Evolutionary conservation across 2,797 vertebrate genomes (phyloP), one percentile per base, ranked within the genome.

Genomic region (Sebastes matsubarae): DNA sequence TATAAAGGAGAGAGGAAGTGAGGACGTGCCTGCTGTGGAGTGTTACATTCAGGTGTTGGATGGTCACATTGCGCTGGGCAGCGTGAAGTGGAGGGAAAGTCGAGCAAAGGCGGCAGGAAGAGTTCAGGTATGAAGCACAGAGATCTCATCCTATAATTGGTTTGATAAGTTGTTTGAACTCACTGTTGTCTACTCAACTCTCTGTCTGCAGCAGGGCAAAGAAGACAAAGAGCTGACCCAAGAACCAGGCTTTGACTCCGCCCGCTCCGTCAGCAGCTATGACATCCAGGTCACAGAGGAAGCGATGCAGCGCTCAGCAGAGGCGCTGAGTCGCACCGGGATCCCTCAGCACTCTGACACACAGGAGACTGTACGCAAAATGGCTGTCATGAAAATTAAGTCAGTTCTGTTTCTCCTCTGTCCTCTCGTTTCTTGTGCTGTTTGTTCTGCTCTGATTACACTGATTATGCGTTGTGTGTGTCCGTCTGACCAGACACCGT

Each of bases 361-460:
- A 0, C 77, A 85, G 75, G 94, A 93, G 86, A 93, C 92, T 1
- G 84, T 89, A 3, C 70, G 79, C 69, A 94, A 67, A 83, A 92
- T 92, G 72, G 88, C 93, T 30, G 66, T 86, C 18, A 83, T 93
- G 82, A 94, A 94, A 84, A 85, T 25, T 59, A 75, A 88, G 95
- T 94, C 20, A 72, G 84, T 88, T 42, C n/a, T 66, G 11, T 50
- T 80, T 46, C 13, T 20, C 32, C 6, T 73, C 50, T 12, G 8
- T 42, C 2, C 5, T 30, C 20, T 73, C 1, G 11, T 14, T 27
- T 12, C 2, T 30, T 67, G 22, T 24, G 1, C 32, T 58, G 3
- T 18, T 52, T 63, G 14, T n/a, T 58, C 36, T 75, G 11, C 2
- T 59, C 9, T 46, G 16, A 27, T 50, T 5, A n/a, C 25, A 25